phyloP scores from a whole-genome alignment of 2,888 invertebrate genomes.

The Peribatodes rhomboidaria region DNA sequence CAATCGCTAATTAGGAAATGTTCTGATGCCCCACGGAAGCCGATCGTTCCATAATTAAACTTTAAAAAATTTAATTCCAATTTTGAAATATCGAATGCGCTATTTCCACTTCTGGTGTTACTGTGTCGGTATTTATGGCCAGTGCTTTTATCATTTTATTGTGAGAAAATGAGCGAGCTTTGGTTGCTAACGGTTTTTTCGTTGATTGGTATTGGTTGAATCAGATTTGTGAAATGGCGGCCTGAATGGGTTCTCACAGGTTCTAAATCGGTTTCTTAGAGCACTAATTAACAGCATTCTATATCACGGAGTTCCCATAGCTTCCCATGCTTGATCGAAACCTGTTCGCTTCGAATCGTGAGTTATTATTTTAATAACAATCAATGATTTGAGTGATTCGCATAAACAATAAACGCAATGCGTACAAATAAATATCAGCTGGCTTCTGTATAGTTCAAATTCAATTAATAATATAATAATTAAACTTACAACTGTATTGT shows the following conservation, averaged over 20 bases:
- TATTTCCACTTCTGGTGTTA: conserved; percentile 77
- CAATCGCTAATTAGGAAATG: conserved; percentile 86
- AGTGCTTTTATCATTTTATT: conserved; percentile 39
- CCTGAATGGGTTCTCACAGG: conserved; percentile 44
- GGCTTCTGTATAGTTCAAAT: too few species aligned
- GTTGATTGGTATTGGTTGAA: conserved; percentile 43
- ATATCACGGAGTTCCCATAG: conserved; percentile 43
- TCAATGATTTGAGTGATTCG: too few species aligned
- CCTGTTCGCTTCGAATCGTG: background rate
- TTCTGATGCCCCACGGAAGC: conserved; percentile 75
- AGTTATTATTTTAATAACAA: conserved; percentile 9
- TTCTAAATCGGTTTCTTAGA: conserved; percentile 16
- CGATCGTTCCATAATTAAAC: conserved; percentile 82
- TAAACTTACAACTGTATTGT: too few species aligned
- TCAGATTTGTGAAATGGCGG: conserved; percentile 36
- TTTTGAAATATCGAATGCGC: conserved; percentile 77
- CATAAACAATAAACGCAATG: too few species aligned
- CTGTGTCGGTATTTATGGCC: conserved; percentile 64
- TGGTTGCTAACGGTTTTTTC: conserved; percentile 42
- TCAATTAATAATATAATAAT: too few species aligned
- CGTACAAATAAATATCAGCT: too few species aligned
- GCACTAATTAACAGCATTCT: conserved; percentile 44
- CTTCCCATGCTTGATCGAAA: background rate
- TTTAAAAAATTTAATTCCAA: conserved; percentile 78
- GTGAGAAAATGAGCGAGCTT: conserved; percentile 36